Percentiles rank a stretch among this genome's conserved stretches.
Conservation (phyloP, 2,888 invertebrate genomes). For the Morpho helenor region DNA sequence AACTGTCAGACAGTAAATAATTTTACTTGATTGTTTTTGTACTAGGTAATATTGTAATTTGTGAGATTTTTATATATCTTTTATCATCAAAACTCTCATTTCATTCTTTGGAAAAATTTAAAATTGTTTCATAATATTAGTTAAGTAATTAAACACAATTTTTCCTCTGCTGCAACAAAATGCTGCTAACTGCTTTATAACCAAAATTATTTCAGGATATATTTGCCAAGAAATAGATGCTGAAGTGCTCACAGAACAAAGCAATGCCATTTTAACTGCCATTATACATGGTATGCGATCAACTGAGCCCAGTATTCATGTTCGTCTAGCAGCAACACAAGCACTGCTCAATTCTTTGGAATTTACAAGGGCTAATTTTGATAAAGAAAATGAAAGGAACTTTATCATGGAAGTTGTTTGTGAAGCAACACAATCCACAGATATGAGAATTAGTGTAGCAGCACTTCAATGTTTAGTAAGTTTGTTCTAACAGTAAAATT, state of each 20-base stretch:
- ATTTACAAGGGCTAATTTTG: constrained; percentile 99
- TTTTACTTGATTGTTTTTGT: too few relatives aligned
- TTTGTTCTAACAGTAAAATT: constrained; percentile 18
- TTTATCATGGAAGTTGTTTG: constrained; percentile 99
- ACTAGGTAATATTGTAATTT: background rate
- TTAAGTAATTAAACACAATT: too few relatives aligned
- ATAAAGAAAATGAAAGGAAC: constrained; percentile 97
- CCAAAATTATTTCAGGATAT: constrained; percentile 76
- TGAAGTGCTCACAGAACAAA: constrained; percentile 93
- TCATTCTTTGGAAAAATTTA: too few relatives aligned
- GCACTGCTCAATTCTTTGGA: constrained; percentile 98
- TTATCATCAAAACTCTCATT: too few relatives aligned
- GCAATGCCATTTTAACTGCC: constrained; percentile 98
- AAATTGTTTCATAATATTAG: too few relatives aligned
- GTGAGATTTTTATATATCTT: background rate
- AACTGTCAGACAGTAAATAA: too few relatives aligned
- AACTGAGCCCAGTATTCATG: constrained; percentile 95
- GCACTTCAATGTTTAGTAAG: constrained; percentile 97
- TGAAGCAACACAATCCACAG: constrained; percentile 96
- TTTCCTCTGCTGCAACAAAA: too few relatives aligned
- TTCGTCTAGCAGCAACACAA: constrained; percentile 96
- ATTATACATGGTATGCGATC: constrained; percentile 99
- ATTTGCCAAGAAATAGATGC: constrained; percentile 99
- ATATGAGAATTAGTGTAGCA: constrained; percentile 95
- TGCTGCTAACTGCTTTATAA: too few relatives aligned